A percentile compares a stretch with the other conserved stretches of the same genome.
These are phyloP conservation scores for Ptyas mucosa DNA, from an alignment of 2,113 vertebrate species.

Conservation along the genomic window DNA sequence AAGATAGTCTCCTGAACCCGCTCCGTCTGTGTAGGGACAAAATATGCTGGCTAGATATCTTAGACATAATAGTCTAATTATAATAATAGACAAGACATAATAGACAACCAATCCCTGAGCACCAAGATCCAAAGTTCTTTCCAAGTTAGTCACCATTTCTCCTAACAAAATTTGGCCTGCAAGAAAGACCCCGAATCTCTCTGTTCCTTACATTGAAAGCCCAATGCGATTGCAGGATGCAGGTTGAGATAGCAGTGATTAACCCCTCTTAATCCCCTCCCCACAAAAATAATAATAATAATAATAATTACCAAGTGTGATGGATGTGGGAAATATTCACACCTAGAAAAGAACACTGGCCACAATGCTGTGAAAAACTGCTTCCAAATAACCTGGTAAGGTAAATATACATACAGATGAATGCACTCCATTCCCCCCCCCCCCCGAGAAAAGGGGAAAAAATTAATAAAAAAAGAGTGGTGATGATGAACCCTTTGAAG, in stretches of 20 bases:
- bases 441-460: slow-evolving; percentile 46
- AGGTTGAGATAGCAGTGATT: background rate
- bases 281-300: too few species aligned
- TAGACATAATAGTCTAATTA: background rate
- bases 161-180: background rate
- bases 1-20: background rate
- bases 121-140: background rate
- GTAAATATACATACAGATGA: slow-evolving; percentile 1
- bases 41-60: background rate
- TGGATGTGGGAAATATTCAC: background rate
- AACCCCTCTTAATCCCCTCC: too few species aligned
- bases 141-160: background rate
- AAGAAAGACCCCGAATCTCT: background rate
- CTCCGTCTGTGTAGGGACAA: background rate
- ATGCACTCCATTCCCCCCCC: background rate
- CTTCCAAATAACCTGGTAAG: slow-evolving; percentile 40
- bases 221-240: background rate
- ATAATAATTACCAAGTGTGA: background rate
- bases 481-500: slow-evolving; percentile 61
- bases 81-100: background rate
- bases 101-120: background rate
- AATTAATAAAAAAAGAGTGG: slow-evolving; percentile 58
- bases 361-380: slow-evolving; percentile 31
- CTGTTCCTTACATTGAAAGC: slow-evolving; percentile 6
- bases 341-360: background rate